These are phyloP conservation scores for Syndactyla subalaris DNA, from an alignment of 2,797 vertebrate species.

Conservation along the genomic window DNA sequence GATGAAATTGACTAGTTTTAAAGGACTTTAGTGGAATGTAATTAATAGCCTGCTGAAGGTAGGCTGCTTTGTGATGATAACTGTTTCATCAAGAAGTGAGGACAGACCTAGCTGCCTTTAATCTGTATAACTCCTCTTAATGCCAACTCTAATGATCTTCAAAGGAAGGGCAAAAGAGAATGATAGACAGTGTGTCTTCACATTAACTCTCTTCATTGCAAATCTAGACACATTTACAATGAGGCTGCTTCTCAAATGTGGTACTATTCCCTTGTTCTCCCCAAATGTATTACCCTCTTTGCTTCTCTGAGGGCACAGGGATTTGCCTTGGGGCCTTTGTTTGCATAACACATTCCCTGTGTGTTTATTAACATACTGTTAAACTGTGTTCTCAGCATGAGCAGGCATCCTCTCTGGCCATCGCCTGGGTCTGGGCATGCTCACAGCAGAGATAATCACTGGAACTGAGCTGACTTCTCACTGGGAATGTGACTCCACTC, in stretches of 20 bases:
- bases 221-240: not conserved
- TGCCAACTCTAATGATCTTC: slow-evolving; percentile 59
- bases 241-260: not conserved
- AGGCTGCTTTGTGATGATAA: slow-evolving; percentile 29
- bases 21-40: slow-evolving; percentile 35
- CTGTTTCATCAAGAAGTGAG: slow-evolving; percentile 19
- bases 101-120: slow-evolving; percentile 39
- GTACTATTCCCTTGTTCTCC: not conserved
- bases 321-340: slow-evolving; percentile 68
- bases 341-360: slow-evolving; percentile 67
- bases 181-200: not conserved
- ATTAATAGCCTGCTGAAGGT: slow-evolving; percentile 50
- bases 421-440: slow-evolving; percentile 52
- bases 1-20: slow-evolving; percentile 21
- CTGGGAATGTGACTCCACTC: slow-evolving; percentile 76
- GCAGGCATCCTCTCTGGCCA: slow-evolving; percentile 66
- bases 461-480: slow-evolving; percentile 74
- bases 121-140: slow-evolving; percentile 57
- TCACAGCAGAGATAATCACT: slow-evolving; percentile 75
- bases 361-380: slow-evolving; percentile 80
- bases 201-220: slow-evolving; percentile 10
- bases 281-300: not conserved
- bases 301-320: not conserved
- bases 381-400: slow-evolving; percentile 64
- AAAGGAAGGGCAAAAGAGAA: slow-evolving; percentile 51